Base-by-base conservation (phyloP, 2,113 vertebrate species). In the Dendropsophus ebraccatus region DNA sequence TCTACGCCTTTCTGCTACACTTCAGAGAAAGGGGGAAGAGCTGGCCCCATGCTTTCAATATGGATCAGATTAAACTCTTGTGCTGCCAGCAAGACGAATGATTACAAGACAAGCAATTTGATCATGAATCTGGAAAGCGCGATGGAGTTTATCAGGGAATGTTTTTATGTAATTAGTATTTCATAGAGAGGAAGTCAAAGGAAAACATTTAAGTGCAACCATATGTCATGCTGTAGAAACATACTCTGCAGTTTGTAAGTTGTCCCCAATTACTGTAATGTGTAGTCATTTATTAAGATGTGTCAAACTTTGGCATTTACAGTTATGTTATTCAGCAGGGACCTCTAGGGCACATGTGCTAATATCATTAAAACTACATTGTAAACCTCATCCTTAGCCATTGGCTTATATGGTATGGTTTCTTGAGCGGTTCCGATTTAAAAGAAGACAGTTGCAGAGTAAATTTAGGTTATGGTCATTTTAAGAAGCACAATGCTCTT, bases 81-180 rank as follows among this genome's bases (percentile, higher is more conserved):
- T 72, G 60, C 76, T 25, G 80, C 87, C 84, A 70, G 23, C 69
- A 87, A 78, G 49, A 79, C 85, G 74, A 60, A 82, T 87, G 85
- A 89, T 87, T 88, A 67, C 41, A 49, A 69, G 12, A 1, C 74
- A 58, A 56, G 60, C 70, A 84, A 79, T 69, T 77, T 70, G 5
- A 74, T 82, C 90, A 78, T 88, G 83, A 84, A 88, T 56, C 72
- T 88, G 21, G 86, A 87, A 89, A 67, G 10, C 88, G 83, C 87
- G 87, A 49, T 88, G 87, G 69, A 84, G 89, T 90, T 90, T 78
- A 89, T 89, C 88, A 88, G 80, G 87, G 82, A 88, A 88, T 88
- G 58, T 35, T 78, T 23, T 19, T 1, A 41, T 7, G 82, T 88
- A 62, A 88, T 88, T 78, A 17, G 45, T 69, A 41, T 70, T 79